phyloP scores from a whole-genome alignment of 1,140 invertebrate species.

The Psix sp. region DNA sequence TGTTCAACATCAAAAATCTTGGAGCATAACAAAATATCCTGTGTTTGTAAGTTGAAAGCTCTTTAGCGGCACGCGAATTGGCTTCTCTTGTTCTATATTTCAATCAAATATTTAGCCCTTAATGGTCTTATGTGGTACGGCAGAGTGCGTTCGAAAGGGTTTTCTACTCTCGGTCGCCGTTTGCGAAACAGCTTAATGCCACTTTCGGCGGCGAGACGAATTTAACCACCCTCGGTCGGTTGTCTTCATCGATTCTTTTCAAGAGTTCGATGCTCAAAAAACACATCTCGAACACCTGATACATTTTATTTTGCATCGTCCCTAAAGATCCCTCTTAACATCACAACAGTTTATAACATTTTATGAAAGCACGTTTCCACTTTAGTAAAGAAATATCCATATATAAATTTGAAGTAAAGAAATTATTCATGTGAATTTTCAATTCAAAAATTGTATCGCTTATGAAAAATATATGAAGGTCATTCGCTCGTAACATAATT shows the following conservation, averaged over 20 bases:
- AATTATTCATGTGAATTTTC: too few relatives aligned
- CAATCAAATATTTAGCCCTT: conserved; percentile 69
- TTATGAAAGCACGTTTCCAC: too few relatives aligned
- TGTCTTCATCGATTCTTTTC: conserved; percentile 52
- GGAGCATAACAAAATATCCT: conserved; percentile 47
- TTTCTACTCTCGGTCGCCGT: conserved; percentile 58
- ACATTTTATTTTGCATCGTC: conserved; percentile 20
- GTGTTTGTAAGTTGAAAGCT: conserved; percentile 57
- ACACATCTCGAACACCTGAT: conserved; percentile 18
- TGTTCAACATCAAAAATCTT: conserved; percentile 42
- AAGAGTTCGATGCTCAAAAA: conserved; percentile 16
- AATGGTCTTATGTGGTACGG: conserved; percentile 66
- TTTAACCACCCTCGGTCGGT: conserved; percentile 61
- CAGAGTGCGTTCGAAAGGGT: conserved; percentile 61
- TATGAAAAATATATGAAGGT: too few relatives aligned
- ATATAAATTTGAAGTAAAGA: too few relatives aligned
- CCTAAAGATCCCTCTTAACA: neutral
- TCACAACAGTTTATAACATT: neutral
- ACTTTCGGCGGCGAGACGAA: conserved; percentile 63
- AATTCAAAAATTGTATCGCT: too few relatives aligned
- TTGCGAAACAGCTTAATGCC: conserved; percentile 64
- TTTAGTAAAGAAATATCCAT: too few relatives aligned
- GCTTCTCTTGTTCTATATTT: conserved; percentile 64
- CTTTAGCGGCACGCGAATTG: conserved; percentile 67
- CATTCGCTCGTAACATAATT: too few relatives aligned